Base-by-base conservation (phyloP, 35 echinoderm and acorn worm species). In the Antedon bifida region DNA sequence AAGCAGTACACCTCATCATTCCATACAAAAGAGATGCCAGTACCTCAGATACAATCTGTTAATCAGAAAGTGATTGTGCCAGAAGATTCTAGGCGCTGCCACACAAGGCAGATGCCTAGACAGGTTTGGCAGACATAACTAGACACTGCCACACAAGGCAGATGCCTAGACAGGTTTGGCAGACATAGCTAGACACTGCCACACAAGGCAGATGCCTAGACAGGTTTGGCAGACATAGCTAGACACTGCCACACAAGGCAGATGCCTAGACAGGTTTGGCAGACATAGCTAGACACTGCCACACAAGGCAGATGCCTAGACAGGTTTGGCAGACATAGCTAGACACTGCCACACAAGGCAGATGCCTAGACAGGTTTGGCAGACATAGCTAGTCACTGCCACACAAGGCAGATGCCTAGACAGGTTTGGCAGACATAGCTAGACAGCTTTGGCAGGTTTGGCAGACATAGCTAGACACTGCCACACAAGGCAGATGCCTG, bases 1-100 rank as follows among this genome's bases (percentile, higher is more conserved):
- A 92, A 92, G 36, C n/a, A 77, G n/a, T 46, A 44, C 51, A 64
- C 51, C 5, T 19, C 51, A 64, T 64, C 51, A 23, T 64, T 64
- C 19, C 19, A 64, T 23, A 7, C 26, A 7, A 64, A 64, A 64
- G 51, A 23, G 26, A 26, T 64, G 1, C 51, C 9, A 19, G 9
- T 21, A 2, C 51, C 23, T 2, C 51, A 64, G 51, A 23, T 8
- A 8, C 39, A 44, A 16, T 8, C 51, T 26, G 51, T 64, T 21
- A 2, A 8, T 2, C 51, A 64, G 19, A 64, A 64, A 64, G 51
- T 64, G 1, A 64, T 64, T 64, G 5, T 23, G 26, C 9, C 3
- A 21, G 51, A 64, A 21, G 51, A 64, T 16, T 1, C 51, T 16
- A 8, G 19, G 3, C 23, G 26, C 2, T 64, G 51, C 51, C 9